These are phyloP conservation scores for Lophura nycthemera DNA, from an alignment of 2,113 vertebrate species.

Conservation along the genomic window DNA sequence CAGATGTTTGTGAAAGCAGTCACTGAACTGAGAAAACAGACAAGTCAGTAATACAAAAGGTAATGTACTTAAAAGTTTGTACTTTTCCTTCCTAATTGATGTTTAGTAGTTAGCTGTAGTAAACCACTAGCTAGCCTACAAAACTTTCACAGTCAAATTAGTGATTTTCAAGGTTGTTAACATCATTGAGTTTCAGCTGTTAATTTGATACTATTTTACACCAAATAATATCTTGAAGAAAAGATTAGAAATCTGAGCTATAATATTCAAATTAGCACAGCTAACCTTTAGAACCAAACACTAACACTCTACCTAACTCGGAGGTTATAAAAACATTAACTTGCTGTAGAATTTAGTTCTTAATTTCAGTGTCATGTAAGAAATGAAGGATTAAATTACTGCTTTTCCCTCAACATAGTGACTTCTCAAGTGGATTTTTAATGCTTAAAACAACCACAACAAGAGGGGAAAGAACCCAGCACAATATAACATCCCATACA, in stretches of 20 bases:
- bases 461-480: conserved; percentile 67
- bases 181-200: conserved; percentile 24
- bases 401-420: not conserved
- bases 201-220: conserved; percentile 41
- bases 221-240: not conserved
- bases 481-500: conserved; percentile 33
- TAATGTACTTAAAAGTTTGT: not conserved
- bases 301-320: not conserved
- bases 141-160: conserved; percentile 39
- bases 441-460: conserved; percentile 74
- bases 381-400: conserved; percentile 45
- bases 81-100: not conserved
- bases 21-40: not conserved
- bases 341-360: not conserved
- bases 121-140: conserved; percentile 17
- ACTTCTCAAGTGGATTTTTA: conserved; percentile 65
- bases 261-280: not conserved
- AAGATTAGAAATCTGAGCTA: not conserved
- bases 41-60: rapidly evolving
- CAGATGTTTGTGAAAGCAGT: not conserved
- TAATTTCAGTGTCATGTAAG: conserved; percentile 35
- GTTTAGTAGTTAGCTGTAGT: not conserved
- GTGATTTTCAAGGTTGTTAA: conserved; percentile 37
- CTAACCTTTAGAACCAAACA: not conserved
- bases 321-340: conserved; percentile 41